Evolutionary conservation across 2,888 invertebrate genomes (phyloP).

Genomic region (Euphydryas editha): DNA sequence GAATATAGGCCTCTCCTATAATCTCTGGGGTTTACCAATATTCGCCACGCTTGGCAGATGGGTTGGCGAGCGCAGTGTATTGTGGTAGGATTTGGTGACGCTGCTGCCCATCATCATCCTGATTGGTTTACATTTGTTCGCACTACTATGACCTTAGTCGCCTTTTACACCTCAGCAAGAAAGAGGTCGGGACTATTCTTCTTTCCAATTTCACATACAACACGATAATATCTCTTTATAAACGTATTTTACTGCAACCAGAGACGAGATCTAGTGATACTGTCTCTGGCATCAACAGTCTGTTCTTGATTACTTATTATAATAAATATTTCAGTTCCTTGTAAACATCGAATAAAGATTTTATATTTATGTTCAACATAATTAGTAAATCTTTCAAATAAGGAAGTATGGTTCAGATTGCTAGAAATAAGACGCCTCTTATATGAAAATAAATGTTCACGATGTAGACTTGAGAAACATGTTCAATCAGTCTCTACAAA

Average conservation of each 20-base stretch:
- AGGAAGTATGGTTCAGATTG: conserved; percentile 6
- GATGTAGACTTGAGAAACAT: background rate
- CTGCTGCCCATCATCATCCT: no score
- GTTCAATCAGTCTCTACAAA: background rate
- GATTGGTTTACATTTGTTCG: no score
- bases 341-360: conserved; percentile 4
- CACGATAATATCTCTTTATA: conserved; percentile 17
- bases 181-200: no score
- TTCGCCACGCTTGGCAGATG: no score
- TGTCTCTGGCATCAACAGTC: background rate
- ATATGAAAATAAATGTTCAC: conserved; percentile 4
- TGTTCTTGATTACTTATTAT: background rate
- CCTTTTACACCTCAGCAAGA: no score
- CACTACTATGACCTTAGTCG: no score
- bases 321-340: background rate
- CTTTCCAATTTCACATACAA: conserved; percentile 21
- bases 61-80: no score
- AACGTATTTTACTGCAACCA: conserved; percentile 20
- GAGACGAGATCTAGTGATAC: background rate
- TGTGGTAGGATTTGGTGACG: no score
- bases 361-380: background rate
- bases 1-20: no score
- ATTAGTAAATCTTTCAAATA: background rate
- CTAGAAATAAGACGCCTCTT: conserved; percentile 1
- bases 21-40: no score